A percentile compares a stretch with the other conserved stretches of the same genome.
Conservation (phyloP, 2,888 invertebrate species). For the Electrophaes corylata region DNA sequence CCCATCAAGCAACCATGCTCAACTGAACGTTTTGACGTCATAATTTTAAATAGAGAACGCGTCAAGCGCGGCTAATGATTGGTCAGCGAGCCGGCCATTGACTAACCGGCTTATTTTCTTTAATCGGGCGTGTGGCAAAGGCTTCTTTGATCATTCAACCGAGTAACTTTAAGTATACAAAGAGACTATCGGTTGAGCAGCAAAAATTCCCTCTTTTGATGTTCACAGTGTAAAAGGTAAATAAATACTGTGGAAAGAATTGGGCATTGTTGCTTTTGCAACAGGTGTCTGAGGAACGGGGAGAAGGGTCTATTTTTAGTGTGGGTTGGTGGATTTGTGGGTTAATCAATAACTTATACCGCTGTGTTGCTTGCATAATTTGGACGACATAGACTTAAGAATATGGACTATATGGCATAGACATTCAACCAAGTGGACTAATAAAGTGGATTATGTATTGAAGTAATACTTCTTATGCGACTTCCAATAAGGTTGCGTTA, state of each 20-base stretch:
- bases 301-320: background rate
- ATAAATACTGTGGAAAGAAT: conserved; percentile 16
- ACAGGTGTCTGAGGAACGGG: conserved; percentile 7
- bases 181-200: conserved; percentile 40
- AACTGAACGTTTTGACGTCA: conserved; percentile 47
- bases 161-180: conserved; percentile 59
- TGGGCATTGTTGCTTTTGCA: conserved; percentile 8
- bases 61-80: conserved; percentile 62
- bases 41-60: conserved; percentile 70
- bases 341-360: background rate
- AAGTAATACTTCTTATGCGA: no score
- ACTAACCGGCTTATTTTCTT: conserved; percentile 67
- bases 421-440: no score
- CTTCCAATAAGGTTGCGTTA: no score
- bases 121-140: conserved; percentile 57
- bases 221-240: conserved; percentile 31
- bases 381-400: no score
- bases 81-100: conserved; percentile 65
- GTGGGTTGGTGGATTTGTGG: background rate
- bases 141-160: conserved; percentile 67
- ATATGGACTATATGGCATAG: no score
- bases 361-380: no score
- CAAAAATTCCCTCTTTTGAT: conserved; percentile 27
- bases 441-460: no score
- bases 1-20: conserved; percentile 42